Conservation (phyloP, 1,140 invertebrate species). For the Brachionus manjavacas region DNA sequence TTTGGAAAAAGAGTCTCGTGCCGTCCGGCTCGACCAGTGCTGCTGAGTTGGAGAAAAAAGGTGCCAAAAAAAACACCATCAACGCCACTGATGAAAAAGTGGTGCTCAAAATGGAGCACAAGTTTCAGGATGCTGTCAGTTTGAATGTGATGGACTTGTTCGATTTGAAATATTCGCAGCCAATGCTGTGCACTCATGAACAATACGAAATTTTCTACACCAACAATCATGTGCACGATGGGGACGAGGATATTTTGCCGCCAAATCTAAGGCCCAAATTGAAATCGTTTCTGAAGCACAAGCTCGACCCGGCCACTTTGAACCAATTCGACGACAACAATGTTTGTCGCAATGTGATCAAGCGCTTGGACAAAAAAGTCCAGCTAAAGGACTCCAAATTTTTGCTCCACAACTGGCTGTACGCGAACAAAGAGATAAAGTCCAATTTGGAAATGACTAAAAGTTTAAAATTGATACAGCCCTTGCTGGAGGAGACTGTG, state of each 20-base stretch:
- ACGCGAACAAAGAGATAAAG: conserved; percentile 5
- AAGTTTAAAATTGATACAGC: conserved; percentile 76
- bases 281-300: not conserved
- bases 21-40: not conserved
- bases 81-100: not conserved
- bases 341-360: conserved; percentile 9
- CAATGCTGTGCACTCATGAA: conserved; percentile 10
- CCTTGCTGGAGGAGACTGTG: conserved; percentile 86
- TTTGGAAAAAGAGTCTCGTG: conserved; percentile 6
- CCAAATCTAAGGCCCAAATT: not conserved
- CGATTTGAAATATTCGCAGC: conserved; percentile 19
- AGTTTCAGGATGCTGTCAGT: not conserved
- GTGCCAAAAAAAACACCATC: not conserved
- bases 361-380: not conserved
- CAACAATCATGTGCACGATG: not conserved
- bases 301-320: not conserved
- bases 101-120: not conserved
- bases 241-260: not conserved
- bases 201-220: conserved; percentile 10
- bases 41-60: not conserved
- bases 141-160: not conserved
- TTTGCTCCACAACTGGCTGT: conserved; percentile 25
- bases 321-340: conserved; percentile 25
- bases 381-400: not conserved
- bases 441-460: conserved; percentile 42